phyloP scores from a whole-genome alignment of 2,888 invertebrate species.

The Torymus tubicola region DNA sequence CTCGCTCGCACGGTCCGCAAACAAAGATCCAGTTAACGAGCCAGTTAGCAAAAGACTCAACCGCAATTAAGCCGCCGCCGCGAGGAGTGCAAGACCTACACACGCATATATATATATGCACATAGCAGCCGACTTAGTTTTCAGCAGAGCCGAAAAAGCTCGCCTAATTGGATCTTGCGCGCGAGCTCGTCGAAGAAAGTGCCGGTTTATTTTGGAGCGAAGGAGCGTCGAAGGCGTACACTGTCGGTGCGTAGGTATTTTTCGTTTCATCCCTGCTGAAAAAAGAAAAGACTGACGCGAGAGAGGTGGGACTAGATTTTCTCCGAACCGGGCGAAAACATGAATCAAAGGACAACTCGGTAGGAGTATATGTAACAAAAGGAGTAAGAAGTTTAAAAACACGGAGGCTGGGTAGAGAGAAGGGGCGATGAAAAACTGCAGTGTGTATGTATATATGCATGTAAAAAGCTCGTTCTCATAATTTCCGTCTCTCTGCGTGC shows the following conservation, averaged over 20 bases:
- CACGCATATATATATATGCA: too few species aligned
- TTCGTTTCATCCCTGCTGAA: too few species aligned
- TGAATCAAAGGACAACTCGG: too few species aligned
- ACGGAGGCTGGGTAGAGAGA: background rate
- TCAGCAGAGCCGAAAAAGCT: background rate
- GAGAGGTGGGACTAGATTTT: too few species aligned
- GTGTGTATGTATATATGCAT: background rate
- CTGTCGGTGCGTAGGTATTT: too few species aligned
- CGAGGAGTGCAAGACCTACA: too few species aligned
- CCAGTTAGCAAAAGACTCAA: slow-evolving; percentile 10
- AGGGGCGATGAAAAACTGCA: background rate
- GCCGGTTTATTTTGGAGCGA: background rate
- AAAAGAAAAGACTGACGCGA: too few species aligned
- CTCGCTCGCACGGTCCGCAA: background rate
- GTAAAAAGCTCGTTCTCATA: slow-evolving; percentile 1
- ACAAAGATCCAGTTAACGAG: slow-evolving; percentile 16
- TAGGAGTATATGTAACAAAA: background rate
- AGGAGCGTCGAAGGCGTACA: too few species aligned
- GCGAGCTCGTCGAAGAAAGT: background rate
- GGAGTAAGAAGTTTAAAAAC: background rate
- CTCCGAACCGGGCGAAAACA: too few species aligned
- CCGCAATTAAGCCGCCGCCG: slow-evolving; percentile 2
- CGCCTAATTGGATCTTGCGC: slow-evolving; percentile 25
- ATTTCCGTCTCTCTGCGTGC: background rate
- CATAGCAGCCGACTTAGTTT: too few species aligned